A percentile compares a stretch with the other conserved stretches of the same genome.
phyloP scores from a whole-genome alignment of 2,888 invertebrate genomes.

The Dasypolia templi region DNA sequence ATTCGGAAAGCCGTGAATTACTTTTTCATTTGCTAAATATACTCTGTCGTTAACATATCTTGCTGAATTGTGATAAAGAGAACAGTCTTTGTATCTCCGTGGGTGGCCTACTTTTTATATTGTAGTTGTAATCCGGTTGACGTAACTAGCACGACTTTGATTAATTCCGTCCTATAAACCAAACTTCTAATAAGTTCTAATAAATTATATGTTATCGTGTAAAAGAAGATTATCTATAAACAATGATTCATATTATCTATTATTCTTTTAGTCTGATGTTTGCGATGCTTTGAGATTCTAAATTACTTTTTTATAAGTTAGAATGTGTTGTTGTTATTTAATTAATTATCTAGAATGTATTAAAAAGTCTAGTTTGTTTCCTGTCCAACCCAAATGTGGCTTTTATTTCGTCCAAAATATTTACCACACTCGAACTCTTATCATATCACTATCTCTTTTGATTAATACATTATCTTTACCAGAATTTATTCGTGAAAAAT shows the following conservation, averaged over 20 bases:
- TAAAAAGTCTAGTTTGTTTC: constrained; percentile 44
- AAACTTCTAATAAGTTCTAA: constrained; percentile 29
- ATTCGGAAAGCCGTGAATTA: not conserved
- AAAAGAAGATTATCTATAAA: constrained; percentile 21
- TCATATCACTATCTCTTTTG: constrained; percentile 25
- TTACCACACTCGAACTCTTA: constrained; percentile 31
- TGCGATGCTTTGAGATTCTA: constrained; percentile 23
- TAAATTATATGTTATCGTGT: constrained; percentile 45
- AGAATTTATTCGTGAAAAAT: constrained; percentile 9
- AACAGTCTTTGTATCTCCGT: constrained; percentile 20
- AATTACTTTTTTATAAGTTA: constrained; percentile 29
- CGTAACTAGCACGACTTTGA: constrained; percentile 32
- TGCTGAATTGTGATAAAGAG: constrained; percentile 26
- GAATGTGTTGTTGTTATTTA: constrained; percentile 28
- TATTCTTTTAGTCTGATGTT: constrained; percentile 31
- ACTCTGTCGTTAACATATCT: not conserved
- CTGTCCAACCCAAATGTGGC: constrained; percentile 25
- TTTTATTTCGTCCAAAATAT: constrained; percentile 27
- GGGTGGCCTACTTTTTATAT: constrained; percentile 46
- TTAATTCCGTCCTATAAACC: constrained; percentile 34
- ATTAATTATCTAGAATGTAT: constrained; percentile 26
- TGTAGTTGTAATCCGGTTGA: constrained; percentile 21
- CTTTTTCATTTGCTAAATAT: not conserved
- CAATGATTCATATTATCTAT: constrained; percentile 52
- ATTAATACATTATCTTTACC: constrained; percentile 32